These are phyloP conservation scores for Cyprinodon variegatus DNA, from an alignment of 2,113 vertebrate species.

Conservation along the genomic window DNA sequence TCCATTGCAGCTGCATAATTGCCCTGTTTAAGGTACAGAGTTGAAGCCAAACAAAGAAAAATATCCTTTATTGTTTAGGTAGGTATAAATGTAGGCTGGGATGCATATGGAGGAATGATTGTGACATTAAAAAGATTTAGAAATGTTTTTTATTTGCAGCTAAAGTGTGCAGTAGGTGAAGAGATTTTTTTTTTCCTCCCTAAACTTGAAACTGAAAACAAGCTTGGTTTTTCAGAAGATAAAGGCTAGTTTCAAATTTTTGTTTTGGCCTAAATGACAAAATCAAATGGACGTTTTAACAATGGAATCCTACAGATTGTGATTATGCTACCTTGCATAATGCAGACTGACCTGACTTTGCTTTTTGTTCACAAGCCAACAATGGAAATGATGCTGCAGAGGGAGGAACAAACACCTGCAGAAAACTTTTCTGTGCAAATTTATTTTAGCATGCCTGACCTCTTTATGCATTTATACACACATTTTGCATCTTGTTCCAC, in stretches of 20 bases:
- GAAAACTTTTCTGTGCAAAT: slow-evolving; percentile 11
- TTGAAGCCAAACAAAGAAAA: neutral
- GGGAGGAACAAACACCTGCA: slow-evolving; percentile 42
- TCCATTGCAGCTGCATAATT: slow-evolving; percentile 37
- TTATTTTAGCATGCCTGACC: slow-evolving; percentile 37
- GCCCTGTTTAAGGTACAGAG: slow-evolving; percentile 4
- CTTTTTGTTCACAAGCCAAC: slow-evolving; percentile 42
- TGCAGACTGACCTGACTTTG: slow-evolving; percentile 69
- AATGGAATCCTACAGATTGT: slow-evolving; percentile 65
- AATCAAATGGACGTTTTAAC: slow-evolving; percentile 48
- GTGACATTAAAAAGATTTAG: neutral
- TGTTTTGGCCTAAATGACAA: no score
- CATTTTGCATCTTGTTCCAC: neutral
- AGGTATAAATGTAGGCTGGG: neutral
- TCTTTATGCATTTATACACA: slow-evolving; percentile 9
- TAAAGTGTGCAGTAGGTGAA: neutral
- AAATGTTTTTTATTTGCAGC: neutral
- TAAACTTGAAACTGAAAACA: neutral
- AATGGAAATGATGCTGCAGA: slow-evolving; percentile 41
- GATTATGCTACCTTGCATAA: slow-evolving; percentile 68
- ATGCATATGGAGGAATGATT: neutral
- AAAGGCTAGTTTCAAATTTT: neutral
- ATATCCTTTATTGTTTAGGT: neutral
- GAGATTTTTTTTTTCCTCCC: neutral
- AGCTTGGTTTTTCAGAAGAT: neutral